These are phyloP conservation scores for Trichogramma pretiosum DNA, from an alignment of 1,140 invertebrate species.

Conservation along the genomic window DNA sequence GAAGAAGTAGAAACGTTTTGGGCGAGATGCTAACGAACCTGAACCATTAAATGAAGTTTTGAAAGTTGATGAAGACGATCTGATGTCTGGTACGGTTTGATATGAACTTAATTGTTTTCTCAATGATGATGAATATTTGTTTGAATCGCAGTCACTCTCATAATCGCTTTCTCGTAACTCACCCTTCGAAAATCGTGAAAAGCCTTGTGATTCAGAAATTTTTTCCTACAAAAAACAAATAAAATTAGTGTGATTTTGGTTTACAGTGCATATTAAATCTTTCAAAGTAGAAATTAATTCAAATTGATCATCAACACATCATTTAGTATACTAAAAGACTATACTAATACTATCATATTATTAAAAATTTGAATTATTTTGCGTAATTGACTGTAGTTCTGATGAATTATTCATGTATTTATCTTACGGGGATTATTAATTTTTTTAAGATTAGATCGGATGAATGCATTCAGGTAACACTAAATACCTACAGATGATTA, in stretches of 20 bases:
- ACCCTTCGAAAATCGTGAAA: conserved; percentile 59
- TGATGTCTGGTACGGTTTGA: conserved; percentile 15
- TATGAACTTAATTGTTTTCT: conserved; percentile 30
- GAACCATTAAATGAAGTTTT: conserved; percentile 16
- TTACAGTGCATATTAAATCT: no score
- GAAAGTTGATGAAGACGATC: conserved; percentile 14
- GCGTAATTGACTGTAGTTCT: no score
- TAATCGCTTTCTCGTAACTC: conserved; percentile 65
- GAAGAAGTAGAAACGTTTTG: conserved; percentile 17
- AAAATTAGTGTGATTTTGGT: background rate
- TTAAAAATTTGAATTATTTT: no score
- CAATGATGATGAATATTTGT: conserved; percentile 55
- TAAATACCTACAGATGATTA: no score
- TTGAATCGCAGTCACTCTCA: conserved; percentile 63
- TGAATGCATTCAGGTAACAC: no score
- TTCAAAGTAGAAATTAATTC: no score
- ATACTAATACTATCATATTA: no score
- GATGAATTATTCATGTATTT: no score
- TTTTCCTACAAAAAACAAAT: conserved; percentile 7
- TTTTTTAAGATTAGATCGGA: no score
- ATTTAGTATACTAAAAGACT: no score
- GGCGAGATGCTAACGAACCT: conserved; percentile 18
- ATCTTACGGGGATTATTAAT: no score
- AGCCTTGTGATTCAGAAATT: conserved; percentile 41
- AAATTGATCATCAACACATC: no score